Conservation (phyloP, 37 sponge, comb jelly and placozoan genomes). For the Spongilla lacustris region DNA sequence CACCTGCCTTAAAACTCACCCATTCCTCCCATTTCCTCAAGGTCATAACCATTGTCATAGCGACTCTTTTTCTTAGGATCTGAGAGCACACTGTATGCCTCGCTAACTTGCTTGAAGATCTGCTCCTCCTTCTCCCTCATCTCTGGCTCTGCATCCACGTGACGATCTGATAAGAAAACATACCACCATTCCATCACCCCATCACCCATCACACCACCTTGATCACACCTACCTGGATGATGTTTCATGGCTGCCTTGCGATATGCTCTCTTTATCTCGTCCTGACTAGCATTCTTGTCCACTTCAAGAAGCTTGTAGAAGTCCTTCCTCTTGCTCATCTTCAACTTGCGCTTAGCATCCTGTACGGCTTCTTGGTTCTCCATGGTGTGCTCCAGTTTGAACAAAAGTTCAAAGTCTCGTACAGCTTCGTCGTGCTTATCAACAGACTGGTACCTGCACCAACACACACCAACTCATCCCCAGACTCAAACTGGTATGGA, state of each 20-base stretch:
- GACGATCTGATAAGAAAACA: conserved; percentile 57
- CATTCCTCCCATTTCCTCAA: conserved; percentile 84
- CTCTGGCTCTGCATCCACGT: conserved; percentile 66
- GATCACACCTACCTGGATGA: conserved; percentile 81
- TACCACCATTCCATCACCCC: not conserved
- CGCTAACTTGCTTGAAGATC: conserved; percentile 95
- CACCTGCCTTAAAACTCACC: conserved; percentile 26
- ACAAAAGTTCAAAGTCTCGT: conserved; percentile 87
- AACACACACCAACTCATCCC: not conserved
- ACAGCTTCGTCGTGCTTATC: conserved; percentile 95
- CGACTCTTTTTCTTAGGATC: conserved; percentile 83
- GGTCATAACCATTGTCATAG: conserved; percentile 94
- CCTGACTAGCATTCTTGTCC: conserved; percentile 59
- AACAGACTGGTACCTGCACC: conserved; percentile 76
- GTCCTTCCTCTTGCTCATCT: conserved; percentile 95
- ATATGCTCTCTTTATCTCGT: conserved; percentile 97
- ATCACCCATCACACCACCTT: not conserved
- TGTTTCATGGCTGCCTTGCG: conserved; percentile 84
- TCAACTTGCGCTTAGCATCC: conserved; percentile 76
- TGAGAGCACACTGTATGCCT: conserved; percentile 92
- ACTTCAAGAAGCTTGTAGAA: conserved; percentile 96
- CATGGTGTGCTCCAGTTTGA: conserved; percentile 66
- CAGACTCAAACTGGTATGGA: not conserved
- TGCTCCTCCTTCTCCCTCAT: conserved; percentile 77
- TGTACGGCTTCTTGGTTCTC: conserved; percentile 62